A percentile compares a stretch with the other conserved stretches of the same genome.
phyloP scores from a whole-genome alignment of 2,888 invertebrate genomes.

The Diadegma fenestrale region DNA sequence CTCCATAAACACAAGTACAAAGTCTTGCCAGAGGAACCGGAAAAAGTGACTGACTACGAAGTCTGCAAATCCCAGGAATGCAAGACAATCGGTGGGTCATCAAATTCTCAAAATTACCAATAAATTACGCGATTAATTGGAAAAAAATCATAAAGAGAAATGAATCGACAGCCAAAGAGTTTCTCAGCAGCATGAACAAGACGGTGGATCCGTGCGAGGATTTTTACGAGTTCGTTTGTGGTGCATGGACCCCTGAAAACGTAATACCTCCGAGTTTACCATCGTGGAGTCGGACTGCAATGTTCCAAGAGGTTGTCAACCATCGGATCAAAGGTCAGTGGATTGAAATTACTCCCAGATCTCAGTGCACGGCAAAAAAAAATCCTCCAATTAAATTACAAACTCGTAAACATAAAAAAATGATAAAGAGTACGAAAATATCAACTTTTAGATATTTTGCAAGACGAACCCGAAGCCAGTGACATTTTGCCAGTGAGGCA shows the following conservation, averaged over 20 bases:
- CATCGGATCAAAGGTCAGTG: slow-evolving; percentile 61
- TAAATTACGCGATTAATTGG: neutral
- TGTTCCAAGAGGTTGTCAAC: slow-evolving; percentile 61
- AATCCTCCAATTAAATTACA: neutral
- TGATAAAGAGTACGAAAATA: neutral
- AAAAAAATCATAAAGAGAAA: neutral
- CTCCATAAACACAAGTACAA: neutral
- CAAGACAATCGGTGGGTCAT: neutral
- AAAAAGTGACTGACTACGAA: neutral
- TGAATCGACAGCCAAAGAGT: slow-evolving; percentile 60
- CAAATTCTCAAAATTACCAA: neutral
- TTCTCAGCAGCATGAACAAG: slow-evolving; percentile 69
- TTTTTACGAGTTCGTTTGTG: slow-evolving; percentile 76
- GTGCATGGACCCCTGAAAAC: slow-evolving; percentile 69
- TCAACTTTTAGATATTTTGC: slow-evolving; percentile 65
- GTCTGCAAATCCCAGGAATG: slow-evolving; percentile 64
- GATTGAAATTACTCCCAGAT: neutral
- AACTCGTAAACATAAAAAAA: neutral
- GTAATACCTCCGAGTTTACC: slow-evolving; percentile 68
- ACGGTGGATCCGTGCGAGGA: slow-evolving; percentile 74
- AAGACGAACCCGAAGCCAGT: slow-evolving; percentile 37
- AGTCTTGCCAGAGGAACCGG: neutral
- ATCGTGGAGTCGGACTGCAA: slow-evolving; percentile 66
- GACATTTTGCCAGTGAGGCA: slow-evolving; percentile 73
- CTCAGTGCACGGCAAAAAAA: neutral